phyloP scores from a whole-genome alignment of 1,140 invertebrate species.

The Monomorium pharaonis region DNA sequence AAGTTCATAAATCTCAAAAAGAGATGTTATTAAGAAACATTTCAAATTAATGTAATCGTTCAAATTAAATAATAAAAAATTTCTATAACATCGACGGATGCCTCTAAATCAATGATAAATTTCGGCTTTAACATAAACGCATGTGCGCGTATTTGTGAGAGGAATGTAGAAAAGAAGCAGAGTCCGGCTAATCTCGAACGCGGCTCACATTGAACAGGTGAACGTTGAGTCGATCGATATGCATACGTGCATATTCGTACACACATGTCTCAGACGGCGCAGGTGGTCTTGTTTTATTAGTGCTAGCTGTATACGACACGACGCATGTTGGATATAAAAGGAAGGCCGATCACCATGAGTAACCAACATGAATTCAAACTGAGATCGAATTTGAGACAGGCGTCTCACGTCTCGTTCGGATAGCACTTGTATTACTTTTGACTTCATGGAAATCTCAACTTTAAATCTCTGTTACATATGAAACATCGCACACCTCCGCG shows the following conservation, averaged over 20 bases:
- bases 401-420: not conserved
- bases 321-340: not conserved
- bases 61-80: not conserved
- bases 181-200: slow-evolving; percentile 16
- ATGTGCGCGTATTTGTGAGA: not conserved
- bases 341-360: not conserved
- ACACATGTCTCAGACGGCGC: slow-evolving; percentile 66
- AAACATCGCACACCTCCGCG: not conserved
- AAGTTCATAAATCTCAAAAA: not conserved
- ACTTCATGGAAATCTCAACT: slow-evolving; percentile 19
- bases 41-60: not conserved
- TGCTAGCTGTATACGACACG: slow-evolving; percentile 39
- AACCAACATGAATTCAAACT: slow-evolving; percentile 3
- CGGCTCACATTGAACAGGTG: slow-evolving; percentile 2
- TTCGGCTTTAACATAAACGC: not conserved
- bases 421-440: not conserved
- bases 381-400: slow-evolving; percentile 23
- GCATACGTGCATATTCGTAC: slow-evolving; percentile 26
- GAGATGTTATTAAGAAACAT: not conserved
- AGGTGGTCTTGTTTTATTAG: slow-evolving; percentile 79
- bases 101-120: not conserved
- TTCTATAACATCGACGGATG: not conserved
- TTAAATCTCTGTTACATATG: not conserved
- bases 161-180: not conserved
- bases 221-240: slow-evolving; percentile 63